A percentile compares a stretch with the other conserved stretches of the same genome.
phyloP scores from a whole-genome alignment of 2,888 invertebrate genomes.

The Dasysyrphus albostriatus region DNA sequence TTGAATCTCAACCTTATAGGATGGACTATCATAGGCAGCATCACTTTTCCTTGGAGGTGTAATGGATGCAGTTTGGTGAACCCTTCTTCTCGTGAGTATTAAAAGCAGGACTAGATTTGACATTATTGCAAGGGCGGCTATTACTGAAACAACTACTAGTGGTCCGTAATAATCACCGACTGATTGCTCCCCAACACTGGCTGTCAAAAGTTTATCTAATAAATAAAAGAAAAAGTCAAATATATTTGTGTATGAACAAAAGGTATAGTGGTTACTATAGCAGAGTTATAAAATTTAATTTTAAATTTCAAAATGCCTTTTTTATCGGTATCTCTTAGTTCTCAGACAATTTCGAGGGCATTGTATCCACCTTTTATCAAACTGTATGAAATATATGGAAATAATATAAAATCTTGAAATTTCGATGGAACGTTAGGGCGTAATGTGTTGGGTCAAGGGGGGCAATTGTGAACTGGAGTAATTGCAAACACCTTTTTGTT shows the following conservation, averaged over 20 bases:
- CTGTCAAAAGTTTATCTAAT: constrained; percentile 85
- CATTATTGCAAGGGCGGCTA: constrained; percentile 93
- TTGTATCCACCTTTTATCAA: no score
- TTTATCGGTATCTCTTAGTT: no score
- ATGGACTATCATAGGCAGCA: constrained; percentile 96
- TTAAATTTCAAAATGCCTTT: no score
- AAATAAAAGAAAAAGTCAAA: background rate
- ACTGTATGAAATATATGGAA: no score
- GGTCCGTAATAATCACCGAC: constrained; percentile 93
- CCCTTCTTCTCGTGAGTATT: constrained; percentile 90
- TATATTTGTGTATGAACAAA: background rate
- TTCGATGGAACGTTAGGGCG: no score
- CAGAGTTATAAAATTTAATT: background rate
- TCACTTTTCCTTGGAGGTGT: constrained; percentile 92
- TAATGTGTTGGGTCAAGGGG: no score
- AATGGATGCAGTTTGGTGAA: constrained; percentile 90
- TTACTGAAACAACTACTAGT: constrained; percentile 93
- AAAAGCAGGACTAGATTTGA: constrained; percentile 91
- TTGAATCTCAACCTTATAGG: constrained; percentile 96
- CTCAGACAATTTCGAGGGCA: no score
- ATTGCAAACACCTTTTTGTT: no score
- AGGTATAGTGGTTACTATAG: background rate
- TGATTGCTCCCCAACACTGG: constrained; percentile 80
- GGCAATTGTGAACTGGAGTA: no score
- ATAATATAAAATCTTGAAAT: no score